Base-by-base conservation (phyloP, 2,797 vertebrate genomes). In the Fistularia tabacaria region DNA sequence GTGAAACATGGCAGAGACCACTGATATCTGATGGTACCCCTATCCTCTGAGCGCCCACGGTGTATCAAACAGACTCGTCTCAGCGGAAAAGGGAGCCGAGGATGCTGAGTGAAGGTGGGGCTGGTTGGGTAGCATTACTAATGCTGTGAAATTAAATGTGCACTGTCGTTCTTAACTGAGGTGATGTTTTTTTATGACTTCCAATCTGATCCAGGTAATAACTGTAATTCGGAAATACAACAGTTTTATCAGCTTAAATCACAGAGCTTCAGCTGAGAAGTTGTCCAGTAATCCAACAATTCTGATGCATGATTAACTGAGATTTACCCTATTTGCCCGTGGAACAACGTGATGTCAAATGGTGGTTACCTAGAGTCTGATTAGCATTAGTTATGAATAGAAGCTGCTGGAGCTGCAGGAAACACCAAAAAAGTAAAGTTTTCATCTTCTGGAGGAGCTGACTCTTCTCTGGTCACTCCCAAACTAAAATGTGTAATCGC, bases 1-100 rank as follows among this genome's bases (percentile, higher is more conserved):
- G 74, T 82, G 70, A 84, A 83, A 82, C 86, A 79, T 59, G 55
- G 66, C 71, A 79, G 61, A 61, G 53, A 69, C 66, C 58, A 41
- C 61, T 79, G 74, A 75, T 84, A 81, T 87, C 82, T 85, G 77
- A 82, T 85, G 78, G 77, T 78, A 72, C 56, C 66, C 77, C 69
- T 51, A 64, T 79, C 69, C 70, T 80, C 63, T 60, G 39, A 78
- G 74, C 75, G 62, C 14, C 45, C 62, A 54, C 53, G 59, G 36
- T 62, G 68, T 59, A 64, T n/a, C 57, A 46, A 58, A 73, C 51
- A n/a, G 59, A 62, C 66, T 61, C 4, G 38, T 49, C 67, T 75
- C 57, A 49, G 77, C 53, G 62, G 64, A 69, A 47, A n/a, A 46
- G 53, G 53, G 54, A 1, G 49, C 12, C 54, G 58, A 62, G 61